A percentile compares a stretch with the other conserved stretches of the same genome.
Evolutionary conservation across 2,888 invertebrate species (phyloP).

Genomic region (Lymantria monacha): DNA sequence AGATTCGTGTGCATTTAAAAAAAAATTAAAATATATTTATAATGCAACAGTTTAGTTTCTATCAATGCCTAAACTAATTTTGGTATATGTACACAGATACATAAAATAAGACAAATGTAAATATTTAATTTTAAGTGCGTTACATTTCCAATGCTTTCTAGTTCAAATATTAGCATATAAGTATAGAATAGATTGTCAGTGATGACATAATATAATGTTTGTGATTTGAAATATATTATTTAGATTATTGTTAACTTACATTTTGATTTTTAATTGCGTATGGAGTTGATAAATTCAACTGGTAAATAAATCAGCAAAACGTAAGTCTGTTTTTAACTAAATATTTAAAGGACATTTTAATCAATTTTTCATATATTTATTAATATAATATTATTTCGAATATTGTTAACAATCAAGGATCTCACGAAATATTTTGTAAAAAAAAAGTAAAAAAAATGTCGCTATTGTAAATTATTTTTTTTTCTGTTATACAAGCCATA

Average conservation of each 20-base stretch:
- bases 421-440: constrained; percentile 23
- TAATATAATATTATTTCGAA: neutral
- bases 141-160: constrained; percentile 69
- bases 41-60: neutral
- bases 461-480: constrained; percentile 17
- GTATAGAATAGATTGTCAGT: constrained; percentile 29
- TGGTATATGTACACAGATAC: constrained; percentile 10
- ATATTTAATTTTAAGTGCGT: constrained; percentile 41
- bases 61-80: neutral
- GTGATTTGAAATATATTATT: constrained; percentile 31
- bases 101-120: constrained; percentile 16
- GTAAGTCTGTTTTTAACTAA: constrained; percentile 3
- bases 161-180: constrained; percentile 53
- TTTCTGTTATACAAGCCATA: constrained; percentile 36
- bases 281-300: constrained; percentile 27
- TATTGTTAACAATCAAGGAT: constrained; percentile 16
- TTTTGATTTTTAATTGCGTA: constrained; percentile 9
- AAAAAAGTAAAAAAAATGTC: constrained; percentile 13
- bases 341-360: neutral
- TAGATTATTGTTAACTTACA: constrained; percentile 7
- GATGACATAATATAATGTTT: constrained; percentile 41
- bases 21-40: constrained; percentile 6
- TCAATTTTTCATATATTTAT: constrained; percentile 7
- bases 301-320: constrained; percentile 19
- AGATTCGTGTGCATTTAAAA: constrained; percentile 30